Evolutionary conservation across 2,797 vertebrate genomes (phyloP).

Genomic region (Phyllotis vaccarum): DNA sequence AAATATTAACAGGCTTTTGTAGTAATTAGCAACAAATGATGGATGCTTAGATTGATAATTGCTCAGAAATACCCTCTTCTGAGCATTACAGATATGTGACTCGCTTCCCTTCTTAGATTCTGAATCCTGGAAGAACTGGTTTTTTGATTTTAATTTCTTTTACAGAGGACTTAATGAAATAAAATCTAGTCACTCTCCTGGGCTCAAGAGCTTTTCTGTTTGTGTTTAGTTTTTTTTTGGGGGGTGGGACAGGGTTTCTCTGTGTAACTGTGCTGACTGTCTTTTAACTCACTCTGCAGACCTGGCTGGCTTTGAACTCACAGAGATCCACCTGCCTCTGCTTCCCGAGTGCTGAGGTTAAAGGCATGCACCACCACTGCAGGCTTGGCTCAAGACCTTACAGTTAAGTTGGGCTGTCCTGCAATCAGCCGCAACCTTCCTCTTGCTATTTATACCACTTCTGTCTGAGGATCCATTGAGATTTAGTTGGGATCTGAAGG

Average conservation of each 20-base stretch:
- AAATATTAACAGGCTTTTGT: conserved; percentile 88
- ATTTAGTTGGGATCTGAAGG: conserved; percentile 55
- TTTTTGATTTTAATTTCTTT: conserved; percentile 58
- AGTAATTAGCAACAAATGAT: conserved; percentile 89
- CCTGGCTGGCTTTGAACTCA: not conserved
- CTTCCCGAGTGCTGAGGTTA: not conserved
- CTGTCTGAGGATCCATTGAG: conserved; percentile 42
- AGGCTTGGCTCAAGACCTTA: conserved; percentile 44
- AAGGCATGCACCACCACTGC: not conserved
- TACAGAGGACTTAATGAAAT: conserved; percentile 68
- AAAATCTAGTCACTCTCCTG: conserved; percentile 37
- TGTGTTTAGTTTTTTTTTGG: not conserved
- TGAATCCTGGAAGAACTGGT: conserved; percentile 66
- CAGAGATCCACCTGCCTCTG: not conserved
- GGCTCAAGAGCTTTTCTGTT: not conserved
- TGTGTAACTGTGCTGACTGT: not conserved
- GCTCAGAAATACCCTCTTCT: conserved; percentile 83
- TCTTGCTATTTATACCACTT: conserved; percentile 19
- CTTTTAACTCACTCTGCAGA: not conserved
- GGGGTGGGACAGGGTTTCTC: not conserved
- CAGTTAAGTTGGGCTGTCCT: conserved; percentile 57
- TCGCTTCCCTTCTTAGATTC: conserved; percentile 68
- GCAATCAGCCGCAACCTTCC: conserved; percentile 33
- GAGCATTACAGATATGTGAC: conserved; percentile 57
- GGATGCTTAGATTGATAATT: conserved; percentile 87